A percentile compares a stretch with the other conserved stretches of the same genome.
phyloP scores from a whole-genome alignment of 2,113 vertebrate genomes.

The Lanius collurio region DNA sequence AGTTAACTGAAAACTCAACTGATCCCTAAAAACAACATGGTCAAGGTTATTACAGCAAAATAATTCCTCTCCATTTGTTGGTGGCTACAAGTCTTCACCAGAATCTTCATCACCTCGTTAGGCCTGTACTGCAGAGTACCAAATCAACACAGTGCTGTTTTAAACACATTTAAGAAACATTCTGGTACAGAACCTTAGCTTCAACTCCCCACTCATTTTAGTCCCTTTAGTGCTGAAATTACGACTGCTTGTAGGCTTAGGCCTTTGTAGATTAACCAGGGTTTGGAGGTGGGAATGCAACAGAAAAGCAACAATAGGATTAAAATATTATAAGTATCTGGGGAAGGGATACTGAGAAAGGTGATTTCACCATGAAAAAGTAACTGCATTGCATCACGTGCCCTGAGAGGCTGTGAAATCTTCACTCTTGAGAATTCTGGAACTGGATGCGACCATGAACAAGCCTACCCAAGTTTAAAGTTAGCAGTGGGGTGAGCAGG shows the following conservation, averaged over 20 bases:
- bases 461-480: background rate
- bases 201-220: background rate
- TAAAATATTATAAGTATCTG: background rate
- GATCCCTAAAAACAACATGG: background rate
- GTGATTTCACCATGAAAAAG: background rate
- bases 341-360: background rate
- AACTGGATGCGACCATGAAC: background rate
- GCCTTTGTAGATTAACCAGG: background rate
- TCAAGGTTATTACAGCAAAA: background rate
- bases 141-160: background rate
- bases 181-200: background rate
- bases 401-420: background rate
- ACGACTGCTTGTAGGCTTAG: background rate
- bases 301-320: background rate
- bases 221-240: background rate
- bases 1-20: slow-evolving; percentile 17
- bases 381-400: background rate
- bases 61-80: background rate
- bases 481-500: background rate
- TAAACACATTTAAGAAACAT: background rate
- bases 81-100: background rate
- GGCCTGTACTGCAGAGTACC: background rate
- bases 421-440: background rate
- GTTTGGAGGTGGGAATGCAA: background rate
- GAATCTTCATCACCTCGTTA: background rate